Evolutionary conservation across 2,113 vertebrate species (phyloP).

Genomic region (Brachypodius melanocephalos): DNA sequence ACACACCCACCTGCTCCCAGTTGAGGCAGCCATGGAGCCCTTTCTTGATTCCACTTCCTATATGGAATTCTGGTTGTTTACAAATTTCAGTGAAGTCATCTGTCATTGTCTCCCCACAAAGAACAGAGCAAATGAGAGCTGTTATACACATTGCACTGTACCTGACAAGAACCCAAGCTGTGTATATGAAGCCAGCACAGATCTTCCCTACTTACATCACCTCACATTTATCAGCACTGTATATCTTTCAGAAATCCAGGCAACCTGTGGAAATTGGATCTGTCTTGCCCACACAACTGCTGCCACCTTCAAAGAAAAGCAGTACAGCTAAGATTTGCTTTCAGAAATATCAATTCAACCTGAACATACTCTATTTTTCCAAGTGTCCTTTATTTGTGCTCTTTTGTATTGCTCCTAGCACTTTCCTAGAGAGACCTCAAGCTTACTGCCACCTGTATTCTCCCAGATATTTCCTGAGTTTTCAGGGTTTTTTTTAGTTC

Average conservation of each 20-base stretch:
- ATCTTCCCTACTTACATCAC: not conserved
- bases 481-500: not conserved
- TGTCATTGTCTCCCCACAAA: not conserved
- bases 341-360: not conserved
- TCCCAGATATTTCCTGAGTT: not conserved
- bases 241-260: not conserved
- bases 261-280: not conserved
- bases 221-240: not conserved
- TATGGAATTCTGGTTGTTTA: not conserved
- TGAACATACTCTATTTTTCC: not conserved
- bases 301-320: slow-evolving; percentile 25
- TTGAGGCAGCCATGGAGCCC: not conserved
- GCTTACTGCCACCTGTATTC: not conserved
- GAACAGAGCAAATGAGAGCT: not conserved
- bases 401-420: not conserved
- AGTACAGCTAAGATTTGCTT: not conserved
- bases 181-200: not conserved
- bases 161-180: not conserved
- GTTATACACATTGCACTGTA: not conserved
- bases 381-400: not conserved
- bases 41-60: not conserved
- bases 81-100: not conserved
- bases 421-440: not conserved
- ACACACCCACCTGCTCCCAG: not conserved
- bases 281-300: slow-evolving; percentile 39